A percentile compares a stretch with the other conserved stretches of the same genome.
Evolutionary conservation across 2,113 vertebrate species (phyloP).

Genomic region (Bubalus kerabau): DNA sequence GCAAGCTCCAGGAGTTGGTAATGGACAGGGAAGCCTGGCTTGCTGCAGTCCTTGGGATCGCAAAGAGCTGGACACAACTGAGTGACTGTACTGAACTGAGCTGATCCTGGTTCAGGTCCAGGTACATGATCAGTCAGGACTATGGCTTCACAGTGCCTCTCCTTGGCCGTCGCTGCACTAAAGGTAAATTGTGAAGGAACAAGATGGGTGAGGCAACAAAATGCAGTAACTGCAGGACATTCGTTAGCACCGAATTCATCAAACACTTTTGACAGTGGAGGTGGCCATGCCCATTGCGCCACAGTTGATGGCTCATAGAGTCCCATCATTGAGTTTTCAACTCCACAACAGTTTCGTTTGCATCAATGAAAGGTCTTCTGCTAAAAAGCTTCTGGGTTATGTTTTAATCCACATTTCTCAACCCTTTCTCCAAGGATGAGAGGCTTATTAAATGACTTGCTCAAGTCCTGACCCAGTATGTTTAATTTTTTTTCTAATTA

Average conservation of each 20-base stretch:
- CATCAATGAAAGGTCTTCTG: not conserved
- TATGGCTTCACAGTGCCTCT: not conserved
- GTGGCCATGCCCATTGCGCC: too few species aligned
- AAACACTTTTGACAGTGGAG: too few species aligned
- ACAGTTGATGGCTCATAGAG: not conserved
- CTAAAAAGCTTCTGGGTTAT: not conserved
- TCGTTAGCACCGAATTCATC: not conserved
- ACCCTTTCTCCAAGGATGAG: not conserved
- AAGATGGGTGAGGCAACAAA: not conserved
- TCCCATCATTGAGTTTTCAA: not conserved
- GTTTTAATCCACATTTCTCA: not conserved
- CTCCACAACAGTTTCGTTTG: not conserved
- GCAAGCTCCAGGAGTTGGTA: too few species aligned
- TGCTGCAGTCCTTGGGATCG: too few species aligned
- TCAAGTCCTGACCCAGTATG: not conserved
- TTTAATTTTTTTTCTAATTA: not conserved
- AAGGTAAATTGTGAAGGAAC: not conserved
- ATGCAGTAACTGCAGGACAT: not conserved
- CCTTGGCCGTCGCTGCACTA: not conserved
- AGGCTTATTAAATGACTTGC: not conserved
- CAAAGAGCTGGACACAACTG: too few species aligned
- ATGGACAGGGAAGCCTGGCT: too few species aligned
- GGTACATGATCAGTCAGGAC: not conserved
- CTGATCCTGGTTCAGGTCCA: not conserved
- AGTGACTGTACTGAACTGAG: not conserved